Evolutionary conservation across 92 coral and sea anemone genomes (phyloP), one percentile per base, ranked within the genome.

Genomic region (Heteractis magnifica): DNA sequence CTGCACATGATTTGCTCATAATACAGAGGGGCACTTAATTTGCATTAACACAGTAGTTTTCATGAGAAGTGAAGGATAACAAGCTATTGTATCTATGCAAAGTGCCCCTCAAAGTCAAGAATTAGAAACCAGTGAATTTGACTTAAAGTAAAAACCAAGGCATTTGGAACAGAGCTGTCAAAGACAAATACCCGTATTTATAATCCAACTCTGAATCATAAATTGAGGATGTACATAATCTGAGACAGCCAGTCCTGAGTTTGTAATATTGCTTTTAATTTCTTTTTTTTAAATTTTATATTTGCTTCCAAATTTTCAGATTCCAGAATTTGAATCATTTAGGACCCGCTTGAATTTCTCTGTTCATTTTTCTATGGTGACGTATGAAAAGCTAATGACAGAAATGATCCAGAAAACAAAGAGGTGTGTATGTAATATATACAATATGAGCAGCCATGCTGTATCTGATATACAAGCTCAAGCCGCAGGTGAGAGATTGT

Each of bases 321-420:
- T 96, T 79, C 94, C 95, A 70, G 98, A 96, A 51, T 90, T 96
- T 74, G 89, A 90, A 64, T 87, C 90, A 52, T 91, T 96, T 86
- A 90, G 87, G 90, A 90, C 82, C 20, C 85, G 94, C 51, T 84
- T 96, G 53, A 94, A 93, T 56, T 83, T 82, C 58, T 93, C 98
- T 19, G 91, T 86, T 6, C 93, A 93, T 44, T 93, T 93, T 78
- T 88, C 99, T 10, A 91, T 88, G 82, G 90, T 96, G 65, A 86
- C 93, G 14, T 90, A 86, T 88, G 98, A 96, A 84, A 88, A 94
- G 80, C 87, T 92, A 83, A 82, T 96, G 77, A 70, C 92, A 76
- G 98, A 96, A 78, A 89, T 86, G 51, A 79, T 96, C 16, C 91
- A 83, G 23, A 88, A 84, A 77, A 89, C 97, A 26, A 93, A 90